Base-by-base conservation (phyloP, 2,113 vertebrate genomes). In the Etia nguti region DNA sequence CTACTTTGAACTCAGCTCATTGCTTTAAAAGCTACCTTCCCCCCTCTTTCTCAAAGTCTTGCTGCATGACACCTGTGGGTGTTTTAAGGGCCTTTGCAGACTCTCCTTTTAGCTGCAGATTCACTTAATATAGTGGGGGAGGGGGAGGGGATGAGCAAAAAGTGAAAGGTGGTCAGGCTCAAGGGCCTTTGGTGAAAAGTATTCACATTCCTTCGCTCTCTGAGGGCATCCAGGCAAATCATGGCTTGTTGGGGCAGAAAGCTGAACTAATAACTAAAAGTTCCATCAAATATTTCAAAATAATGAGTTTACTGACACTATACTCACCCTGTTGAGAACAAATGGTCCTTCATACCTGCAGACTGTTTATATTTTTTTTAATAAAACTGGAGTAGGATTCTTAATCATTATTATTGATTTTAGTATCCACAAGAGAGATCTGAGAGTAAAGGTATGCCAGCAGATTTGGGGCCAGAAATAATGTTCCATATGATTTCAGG, bases 181-280 rank as follows among this genome's bases (percentile, higher is more conserved):
- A 95, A 90, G 87, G 94, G 89, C 90, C 84, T 93, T 91, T 90
- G 82, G 92, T 92, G 85, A 93, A 93, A 95, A 94, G 80, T 91
- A 10, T 89, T 95, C 93, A 95, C 96, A 96, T 97, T 97, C 96
- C 95, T 84, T 90, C 92, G 85, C 92, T 94, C 92, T 96, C 94
- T 94, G 92, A 93, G 95, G 93, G 92, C 95, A 96, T 86, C 84
- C 86, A 92, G 93, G 88, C 96, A 22, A 91, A 95, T 95, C 94
- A 83, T 89, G 93, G 94, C 95, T 92, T 96, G 95, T 89, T 92
- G 88, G 88, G 87, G 81, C 56, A 9, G 81, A 92, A 91, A 91
- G 86, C 82, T 92, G 85, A 34, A 89, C 68, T 34, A 84, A 81
- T 85, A 86, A 84, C 73, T 41, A 10, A 87, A 43, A 85, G 85